phyloP scores from a whole-genome alignment of 92 coral and sea anemone species.

The Umimayanthus kanabou region DNA sequence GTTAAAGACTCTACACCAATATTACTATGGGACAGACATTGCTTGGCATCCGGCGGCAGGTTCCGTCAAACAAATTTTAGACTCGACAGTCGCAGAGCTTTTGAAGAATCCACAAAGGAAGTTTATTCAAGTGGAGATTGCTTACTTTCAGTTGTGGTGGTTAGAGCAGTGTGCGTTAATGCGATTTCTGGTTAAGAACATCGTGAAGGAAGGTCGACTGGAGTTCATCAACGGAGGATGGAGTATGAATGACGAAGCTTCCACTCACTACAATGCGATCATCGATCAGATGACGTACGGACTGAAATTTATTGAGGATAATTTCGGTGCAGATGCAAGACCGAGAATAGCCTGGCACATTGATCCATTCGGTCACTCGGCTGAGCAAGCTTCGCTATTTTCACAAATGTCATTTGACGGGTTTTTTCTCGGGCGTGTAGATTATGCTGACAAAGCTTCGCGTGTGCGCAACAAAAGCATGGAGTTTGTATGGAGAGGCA shows the following conservation, averaged over 20 bases:
- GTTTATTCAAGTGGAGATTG: slow-evolving; percentile 81
- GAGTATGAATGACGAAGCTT: no score
- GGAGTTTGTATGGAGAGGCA: slow-evolving; percentile 79
- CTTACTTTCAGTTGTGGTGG: slow-evolving; percentile 82
- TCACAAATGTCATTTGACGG: slow-evolving; percentile 86
- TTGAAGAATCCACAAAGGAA: slow-evolving; percentile 44
- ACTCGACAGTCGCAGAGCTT: slow-evolving; percentile 68
- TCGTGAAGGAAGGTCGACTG: slow-evolving; percentile 54
- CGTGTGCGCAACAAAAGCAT: slow-evolving; percentile 55
- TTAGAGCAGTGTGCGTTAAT: slow-evolving; percentile 52
- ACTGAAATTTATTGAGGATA: slow-evolving; percentile 68
- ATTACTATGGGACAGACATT: slow-evolving; percentile 63
- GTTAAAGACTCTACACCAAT: slow-evolving; percentile 74
- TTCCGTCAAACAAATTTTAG: slow-evolving; percentile 57
- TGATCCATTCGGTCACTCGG: slow-evolving; percentile 88
- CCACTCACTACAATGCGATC: no score
- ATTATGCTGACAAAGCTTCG: slow-evolving; percentile 56
- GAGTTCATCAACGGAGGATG: slow-evolving; percentile 84
- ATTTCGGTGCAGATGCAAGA: slow-evolving; percentile 73
- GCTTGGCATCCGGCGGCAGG: slow-evolving; percentile 62
- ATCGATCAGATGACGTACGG: slow-evolving; percentile 87
- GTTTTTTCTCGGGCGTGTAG: slow-evolving; percentile 74
- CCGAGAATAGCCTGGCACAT: slow-evolving; percentile 85
- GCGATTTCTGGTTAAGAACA: slow-evolving; percentile 58
- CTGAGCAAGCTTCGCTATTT: slow-evolving; percentile 77